Base-by-base conservation (phyloP, 1,140 invertebrate genomes). In the Leptoteleia sp. region DNA sequence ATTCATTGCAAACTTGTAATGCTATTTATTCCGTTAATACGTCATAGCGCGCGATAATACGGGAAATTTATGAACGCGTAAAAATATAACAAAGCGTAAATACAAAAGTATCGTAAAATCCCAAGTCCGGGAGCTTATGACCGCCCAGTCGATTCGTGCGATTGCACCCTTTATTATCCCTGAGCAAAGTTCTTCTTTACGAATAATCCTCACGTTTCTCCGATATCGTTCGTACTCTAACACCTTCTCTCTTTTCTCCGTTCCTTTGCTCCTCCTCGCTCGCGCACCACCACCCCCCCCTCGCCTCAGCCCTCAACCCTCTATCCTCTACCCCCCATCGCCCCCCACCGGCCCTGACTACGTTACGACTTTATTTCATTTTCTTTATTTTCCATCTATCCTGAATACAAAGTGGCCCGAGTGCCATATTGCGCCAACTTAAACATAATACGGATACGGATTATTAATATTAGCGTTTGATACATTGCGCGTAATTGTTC, bases 141-240 rank as follows among this genome's bases (percentile, higher is more conserved):
- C 59, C 67, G 43, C 50, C 52, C 43, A 47, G 67, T 78, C 67
- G 75, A 72, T 78, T 78, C 67, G 52, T 67, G 52, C 50, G 61
- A 71, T 65, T 71, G 59, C 61, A 67, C 40, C 61, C 75, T 71
- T 72, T 78, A 72, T 78, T 72, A 71, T 77, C 75, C 75, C 2
- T 27, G 65, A 43, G 65, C 65, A 64, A 71, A 77, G 57, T 77
- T 77, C 65, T 57, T 71, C 67, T 67, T 70, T 59, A 54, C 61
- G 75, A 70, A 77, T 77, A 72, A 72, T 78, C 75, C 75, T 78
- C 75, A 67, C 67, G 67, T 78, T 78, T 72, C 67, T 72, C 75
- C 67, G 65, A 77, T 77, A 77, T 71, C 75, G 75, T 71, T 50
- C 50, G 75, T 59, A 61, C 61, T 52, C 75, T 33, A 65, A 65